Percentiles rank a stretch among this genome's conserved stretches.
These are phyloP conservation scores for Crocidura indochinensis DNA, from an alignment of 2,797 vertebrate species.

Conservation along the genomic window DNA sequence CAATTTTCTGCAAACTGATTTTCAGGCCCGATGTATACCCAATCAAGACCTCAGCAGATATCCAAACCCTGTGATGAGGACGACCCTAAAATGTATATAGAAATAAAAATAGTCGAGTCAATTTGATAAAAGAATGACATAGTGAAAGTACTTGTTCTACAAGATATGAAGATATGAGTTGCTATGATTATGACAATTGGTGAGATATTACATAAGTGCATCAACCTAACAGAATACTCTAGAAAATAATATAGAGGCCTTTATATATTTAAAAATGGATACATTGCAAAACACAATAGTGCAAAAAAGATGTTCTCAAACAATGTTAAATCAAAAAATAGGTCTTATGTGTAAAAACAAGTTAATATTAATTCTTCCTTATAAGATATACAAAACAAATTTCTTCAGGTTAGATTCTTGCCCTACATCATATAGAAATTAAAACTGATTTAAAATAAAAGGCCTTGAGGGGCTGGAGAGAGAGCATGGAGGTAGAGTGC, in stretches of 20 bases:
- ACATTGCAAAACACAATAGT: too few species aligned
- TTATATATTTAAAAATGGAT: not conserved
- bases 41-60: not conserved
- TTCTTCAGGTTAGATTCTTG: too few species aligned
- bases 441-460: too few species aligned
- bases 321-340: too few species aligned
- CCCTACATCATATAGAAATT: too few species aligned
- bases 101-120: not conserved
- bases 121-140: not conserved
- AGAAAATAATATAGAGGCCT: not conserved
- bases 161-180: not conserved
- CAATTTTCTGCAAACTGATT: not conserved
- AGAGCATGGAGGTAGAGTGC: too few species aligned
- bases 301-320: too few species aligned
- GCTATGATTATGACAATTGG: not conserved
- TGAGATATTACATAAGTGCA: too few species aligned
- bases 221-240: not conserved
- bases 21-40: not conserved
- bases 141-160: not conserved
- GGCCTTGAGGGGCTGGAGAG: too few species aligned
- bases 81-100: not conserved
- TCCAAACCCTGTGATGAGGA: not conserved
- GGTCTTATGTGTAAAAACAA: too few species aligned
- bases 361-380: too few species aligned
- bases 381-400: too few species aligned